A percentile compares a stretch with the other conserved stretches of the same genome.
phyloP scores from a whole-genome alignment of 2,113 vertebrate species.

The Trinectes maculatus region DNA sequence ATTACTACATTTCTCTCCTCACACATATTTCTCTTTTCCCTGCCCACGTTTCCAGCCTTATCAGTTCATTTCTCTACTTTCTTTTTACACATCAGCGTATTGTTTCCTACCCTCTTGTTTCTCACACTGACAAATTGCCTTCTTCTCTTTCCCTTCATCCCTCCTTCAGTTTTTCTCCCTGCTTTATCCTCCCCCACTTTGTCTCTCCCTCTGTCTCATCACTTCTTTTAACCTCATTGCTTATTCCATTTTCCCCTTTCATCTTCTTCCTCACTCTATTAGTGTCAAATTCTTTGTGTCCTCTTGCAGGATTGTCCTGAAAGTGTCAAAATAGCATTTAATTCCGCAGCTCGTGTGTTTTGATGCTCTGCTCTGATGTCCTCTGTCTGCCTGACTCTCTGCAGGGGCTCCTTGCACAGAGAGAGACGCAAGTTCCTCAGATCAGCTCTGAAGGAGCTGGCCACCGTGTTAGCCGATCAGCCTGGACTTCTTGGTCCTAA shows the following conservation, averaged over 20 bases:
- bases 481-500: conserved; percentile 95
- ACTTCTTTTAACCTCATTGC: conserved; percentile 56
- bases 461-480: conserved; percentile 96
- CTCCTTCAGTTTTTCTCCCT: background rate
- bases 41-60: conserved; percentile 8
- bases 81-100: conserved; percentile 10
- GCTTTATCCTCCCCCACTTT: conserved; percentile 32
- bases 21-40: conserved; percentile 4
- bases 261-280: conserved; percentile 33
- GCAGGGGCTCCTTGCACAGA: conserved; percentile 95
- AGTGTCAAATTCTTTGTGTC: conserved; percentile 49
- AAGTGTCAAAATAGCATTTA: conserved; percentile 65
- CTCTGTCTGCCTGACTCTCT: conserved; percentile 24
- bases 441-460: conserved; percentile 96
- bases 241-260: conserved; percentile 61
- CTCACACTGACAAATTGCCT: conserved; percentile 27
- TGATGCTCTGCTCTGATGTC: conserved; percentile 26
- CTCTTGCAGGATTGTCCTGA: conserved; percentile 58
- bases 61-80: conserved; percentile 7
- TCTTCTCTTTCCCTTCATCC: conserved; percentile 26
- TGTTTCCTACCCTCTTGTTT: background rate
- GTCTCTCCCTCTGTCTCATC: conserved; percentile 22
- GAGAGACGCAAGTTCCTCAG: conserved; percentile 97
- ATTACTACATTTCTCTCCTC: background rate
- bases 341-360: conserved; percentile 33